Percentiles rank a stretch among this genome's conserved stretches.
phyloP scores from a whole-genome alignment of 2,888 invertebrate genomes.

The Philereme transversata region DNA sequence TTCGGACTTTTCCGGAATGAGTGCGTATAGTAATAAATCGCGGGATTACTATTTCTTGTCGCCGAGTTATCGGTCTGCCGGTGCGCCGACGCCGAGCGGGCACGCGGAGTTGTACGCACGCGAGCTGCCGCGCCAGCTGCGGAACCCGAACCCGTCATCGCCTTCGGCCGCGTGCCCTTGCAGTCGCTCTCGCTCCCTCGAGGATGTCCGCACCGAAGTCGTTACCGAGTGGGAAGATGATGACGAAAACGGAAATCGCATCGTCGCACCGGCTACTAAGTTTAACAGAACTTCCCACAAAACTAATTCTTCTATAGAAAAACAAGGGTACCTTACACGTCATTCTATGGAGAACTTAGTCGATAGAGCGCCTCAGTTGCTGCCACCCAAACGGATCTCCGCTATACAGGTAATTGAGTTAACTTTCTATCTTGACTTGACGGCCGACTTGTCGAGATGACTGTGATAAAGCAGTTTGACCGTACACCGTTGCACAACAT shows the following conservation, averaged over 20 bases:
- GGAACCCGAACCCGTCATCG: conserved; percentile 45
- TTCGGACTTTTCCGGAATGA: conserved; percentile 79
- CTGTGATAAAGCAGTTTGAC: conserved; percentile 50
- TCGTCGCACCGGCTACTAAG: conserved; percentile 79
- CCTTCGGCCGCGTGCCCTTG: conserved; percentile 83
- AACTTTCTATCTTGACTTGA: conserved; percentile 66
- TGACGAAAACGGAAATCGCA: conserved; percentile 85
- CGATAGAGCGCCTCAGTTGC: conserved; percentile 78
- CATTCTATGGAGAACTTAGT: conserved; percentile 89
- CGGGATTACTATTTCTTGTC: conserved; percentile 86
- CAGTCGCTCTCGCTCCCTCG: conserved; percentile 87
- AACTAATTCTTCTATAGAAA: conserved; percentile 65
- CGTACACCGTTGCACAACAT: conserved; percentile 44
- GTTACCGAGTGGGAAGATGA: conserved; percentile 86
- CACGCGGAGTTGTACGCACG: conserved; percentile 66
- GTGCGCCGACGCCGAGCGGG: conserved; percentile 78
- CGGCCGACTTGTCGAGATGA: conserved; percentile 55
- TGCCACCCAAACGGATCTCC: conserved; percentile 80
- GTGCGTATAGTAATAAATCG: conserved; percentile 77
- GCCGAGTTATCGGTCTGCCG: conserved; percentile 88
- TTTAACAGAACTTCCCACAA: conserved; percentile 74
- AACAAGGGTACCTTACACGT: conserved; percentile 81
- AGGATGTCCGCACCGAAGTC: conserved; percentile 88
- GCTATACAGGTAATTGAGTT: conserved; percentile 81
- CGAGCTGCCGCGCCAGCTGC: conserved; percentile 75